phyloP scores from a whole-genome alignment of 1,140 invertebrate genomes.

The Chlorops oryzae region DNA sequence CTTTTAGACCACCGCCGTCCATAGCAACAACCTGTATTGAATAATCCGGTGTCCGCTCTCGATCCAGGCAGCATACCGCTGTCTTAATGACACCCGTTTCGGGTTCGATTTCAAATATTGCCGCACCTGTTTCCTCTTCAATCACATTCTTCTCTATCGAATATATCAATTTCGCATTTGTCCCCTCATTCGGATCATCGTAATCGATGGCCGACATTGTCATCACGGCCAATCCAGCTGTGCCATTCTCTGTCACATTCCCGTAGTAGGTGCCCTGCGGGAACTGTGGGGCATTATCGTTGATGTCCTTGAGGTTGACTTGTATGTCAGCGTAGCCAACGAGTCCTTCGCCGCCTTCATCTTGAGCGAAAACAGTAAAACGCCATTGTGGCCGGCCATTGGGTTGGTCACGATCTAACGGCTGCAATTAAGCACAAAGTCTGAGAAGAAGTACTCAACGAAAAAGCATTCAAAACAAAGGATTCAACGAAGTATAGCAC shows the following conservation, averaged over 20 bases:
- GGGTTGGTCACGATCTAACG: conserved; percentile 66
- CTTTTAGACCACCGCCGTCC: conserved; percentile 57
- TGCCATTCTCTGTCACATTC: conserved; percentile 62
- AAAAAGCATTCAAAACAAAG: no score
- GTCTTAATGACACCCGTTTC: conserved; percentile 61
- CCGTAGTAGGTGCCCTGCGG: conserved; percentile 57
- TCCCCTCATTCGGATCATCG: conserved; percentile 62
- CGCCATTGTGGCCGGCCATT: conserved; percentile 65
- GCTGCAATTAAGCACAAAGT: no score
- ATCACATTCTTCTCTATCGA: conserved; percentile 66
- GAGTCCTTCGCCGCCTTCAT: conserved; percentile 62
- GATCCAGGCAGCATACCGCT: conserved; percentile 58
- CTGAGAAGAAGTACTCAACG: no score
- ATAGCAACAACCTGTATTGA: conserved; percentile 61
- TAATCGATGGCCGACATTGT: conserved; percentile 65
- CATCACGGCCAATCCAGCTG: conserved; percentile 61
- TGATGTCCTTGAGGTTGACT: conserved; percentile 67
- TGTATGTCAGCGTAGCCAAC: conserved; percentile 71
- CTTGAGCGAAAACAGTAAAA: conserved; percentile 68
- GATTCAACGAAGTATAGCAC: no score
- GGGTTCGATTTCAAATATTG: conserved; percentile 61
- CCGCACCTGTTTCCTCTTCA: conserved; percentile 58
- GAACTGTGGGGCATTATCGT: conserved; percentile 73
- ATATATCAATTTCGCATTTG: conserved; percentile 58
- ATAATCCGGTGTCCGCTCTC: conserved; percentile 63